phyloP scores from a whole-genome alignment of 1,140 invertebrate genomes.

The Centruroides sculpturatus region DNA sequence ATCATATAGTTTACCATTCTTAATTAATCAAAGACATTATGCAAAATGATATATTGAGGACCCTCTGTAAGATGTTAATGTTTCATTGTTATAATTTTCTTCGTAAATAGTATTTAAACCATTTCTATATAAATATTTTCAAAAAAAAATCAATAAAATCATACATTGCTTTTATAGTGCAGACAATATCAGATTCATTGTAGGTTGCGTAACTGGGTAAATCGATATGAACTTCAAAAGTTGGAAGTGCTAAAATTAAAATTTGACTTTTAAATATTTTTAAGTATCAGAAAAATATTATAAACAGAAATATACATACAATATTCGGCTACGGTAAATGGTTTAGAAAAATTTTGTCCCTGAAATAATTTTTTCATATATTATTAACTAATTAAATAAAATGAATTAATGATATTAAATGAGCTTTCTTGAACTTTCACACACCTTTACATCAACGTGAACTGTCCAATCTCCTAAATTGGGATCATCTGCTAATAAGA shows the following conservation, averaged over 20 bases:
- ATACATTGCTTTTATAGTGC: constrained; percentile 73
- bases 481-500: constrained; percentile 63
- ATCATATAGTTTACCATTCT: too few relatives aligned
- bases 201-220: constrained; percentile 64
- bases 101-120: too few relatives aligned
- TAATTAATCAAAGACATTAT: too few relatives aligned
- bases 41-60: too few relatives aligned
- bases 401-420: too few relatives aligned
- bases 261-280: too few relatives aligned
- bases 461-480: constrained; percentile 84
- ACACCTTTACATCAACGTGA: constrained; percentile 39
- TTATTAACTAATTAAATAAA: too few relatives aligned
- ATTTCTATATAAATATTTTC: too few relatives aligned
- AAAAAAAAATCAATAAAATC: constrained; percentile 13
- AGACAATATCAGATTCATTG: constrained; percentile 55
- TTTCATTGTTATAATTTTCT: too few relatives aligned
- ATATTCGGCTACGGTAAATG: constrained; percentile 75
- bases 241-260: constrained; percentile 51
- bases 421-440: background rate
- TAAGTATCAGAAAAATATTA: constrained; percentile 1
- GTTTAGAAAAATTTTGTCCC: constrained; percentile 46
- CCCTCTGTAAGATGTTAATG: too few relatives aligned
- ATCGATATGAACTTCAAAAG: constrained; percentile 73
- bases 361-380: background rate
- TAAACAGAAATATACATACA: constrained; percentile 22